A percentile compares a stretch with the other conserved stretches of the same genome.
phyloP scores from a whole-genome alignment of 2,797 vertebrate species.

The Xerus rutilus region DNA sequence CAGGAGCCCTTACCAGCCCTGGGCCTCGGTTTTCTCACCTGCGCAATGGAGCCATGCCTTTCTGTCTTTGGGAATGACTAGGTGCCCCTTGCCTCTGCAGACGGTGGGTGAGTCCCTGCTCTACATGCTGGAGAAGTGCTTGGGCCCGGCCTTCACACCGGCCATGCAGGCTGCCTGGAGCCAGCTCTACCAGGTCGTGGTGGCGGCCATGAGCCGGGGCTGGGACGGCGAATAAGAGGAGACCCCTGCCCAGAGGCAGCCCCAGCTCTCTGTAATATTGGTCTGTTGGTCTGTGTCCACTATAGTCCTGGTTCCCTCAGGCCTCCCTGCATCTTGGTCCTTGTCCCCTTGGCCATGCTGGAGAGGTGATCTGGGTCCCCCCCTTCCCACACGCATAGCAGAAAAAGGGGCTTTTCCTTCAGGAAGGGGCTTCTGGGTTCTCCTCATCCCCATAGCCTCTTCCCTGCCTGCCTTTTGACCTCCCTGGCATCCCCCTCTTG shows the following conservation, averaged over 20 bases:
- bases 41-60: background rate
- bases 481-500: background rate
- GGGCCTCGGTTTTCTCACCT: background rate
- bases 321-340: background rate
- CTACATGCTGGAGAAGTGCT: conserved; percentile 96
- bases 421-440: background rate
- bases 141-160: conserved; percentile 93
- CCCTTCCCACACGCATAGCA: background rate
- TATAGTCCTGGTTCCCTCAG: background rate
- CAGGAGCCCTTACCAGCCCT: background rate
- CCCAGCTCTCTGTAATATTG: background rate
- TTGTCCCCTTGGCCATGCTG: background rate
- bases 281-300: conserved; percentile 3
- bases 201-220: conserved; percentile 93
- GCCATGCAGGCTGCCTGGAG: conserved; percentile 94
- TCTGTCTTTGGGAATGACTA: background rate
- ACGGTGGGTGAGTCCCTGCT: conserved; percentile 95
- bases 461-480: background rate
- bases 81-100: conserved; percentile 85
- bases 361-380: background rate
- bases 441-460: background rate
- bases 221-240: conserved; percentile 87
- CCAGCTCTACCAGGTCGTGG: conserved; percentile 94
- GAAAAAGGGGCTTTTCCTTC: background rate
- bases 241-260: background rate